These are phyloP conservation scores for Phenganax subtilis DNA, from an alignment of 92 coral and sea anemone species.

Conservation along the genomic window DNA sequence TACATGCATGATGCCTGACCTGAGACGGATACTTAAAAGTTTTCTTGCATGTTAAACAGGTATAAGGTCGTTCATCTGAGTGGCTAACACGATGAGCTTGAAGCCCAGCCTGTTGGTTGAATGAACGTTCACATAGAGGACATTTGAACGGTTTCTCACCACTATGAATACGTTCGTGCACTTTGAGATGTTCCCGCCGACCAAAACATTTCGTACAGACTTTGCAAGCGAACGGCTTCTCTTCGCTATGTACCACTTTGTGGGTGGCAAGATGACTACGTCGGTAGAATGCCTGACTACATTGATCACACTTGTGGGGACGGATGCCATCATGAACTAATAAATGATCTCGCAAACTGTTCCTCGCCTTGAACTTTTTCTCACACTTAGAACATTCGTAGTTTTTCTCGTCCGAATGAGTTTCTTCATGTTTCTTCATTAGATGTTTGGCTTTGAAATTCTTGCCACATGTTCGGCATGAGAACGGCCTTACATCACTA, in stretches of 20 bases:
- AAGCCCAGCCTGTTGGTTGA: constrained; percentile 40
- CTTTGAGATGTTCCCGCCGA: constrained; percentile 33
- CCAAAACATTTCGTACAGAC: constrained; percentile 33
- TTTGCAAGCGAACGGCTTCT: constrained; percentile 32
- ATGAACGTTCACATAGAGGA: constrained; percentile 23
- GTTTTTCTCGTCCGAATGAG: constrained; percentile 10
- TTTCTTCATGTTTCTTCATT: constrained; percentile 32
- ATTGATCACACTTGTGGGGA: constrained; percentile 34
- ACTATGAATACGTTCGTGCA: constrained; percentile 37
- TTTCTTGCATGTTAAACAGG: constrained; percentile 25
- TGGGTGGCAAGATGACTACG: constrained; percentile 41
- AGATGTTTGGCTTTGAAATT: constrained; percentile 37
- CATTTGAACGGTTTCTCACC: constrained; percentile 36
- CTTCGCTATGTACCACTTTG: constrained; percentile 27
- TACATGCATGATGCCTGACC: constrained; percentile 37
- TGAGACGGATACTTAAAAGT: constrained; percentile 35
- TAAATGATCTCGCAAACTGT: constrained; percentile 38
- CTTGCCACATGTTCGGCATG: constrained; percentile 31
- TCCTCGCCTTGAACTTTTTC: constrained; percentile 39
- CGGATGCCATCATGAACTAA: constrained; percentile 29
- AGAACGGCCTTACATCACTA: constrained; percentile 25
- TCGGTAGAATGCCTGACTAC: constrained; percentile 37
- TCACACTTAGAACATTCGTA: constrained; percentile 36
- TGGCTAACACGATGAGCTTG: constrained; percentile 39
- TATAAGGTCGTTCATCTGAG: constrained; percentile 30